Evolutionary conservation across 1,140 invertebrate species (phyloP), one percentile per base, ranked within the genome.

Genomic region (Trachymyrmex cornetzi): DNA sequence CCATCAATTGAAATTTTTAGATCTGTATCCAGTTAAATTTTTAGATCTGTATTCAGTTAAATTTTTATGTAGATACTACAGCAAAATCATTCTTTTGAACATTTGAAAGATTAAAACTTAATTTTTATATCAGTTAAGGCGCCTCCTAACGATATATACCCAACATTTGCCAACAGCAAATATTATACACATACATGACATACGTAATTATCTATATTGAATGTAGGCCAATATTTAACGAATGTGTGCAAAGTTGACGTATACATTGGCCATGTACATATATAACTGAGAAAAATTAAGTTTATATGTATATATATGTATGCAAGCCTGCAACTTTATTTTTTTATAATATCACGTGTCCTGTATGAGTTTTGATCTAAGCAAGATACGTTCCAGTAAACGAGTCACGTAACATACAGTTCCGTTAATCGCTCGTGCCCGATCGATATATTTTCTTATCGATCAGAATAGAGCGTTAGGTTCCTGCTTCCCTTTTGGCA

Each of bases 401-500:
- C 77, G 16, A 55, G n/a, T 80, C 77, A 80, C 48, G 63, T 80
- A 80, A 38, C n/a, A 6, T 55, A 69, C 48, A 24, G 19, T 81
- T 71, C 27, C 77, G 22, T 69, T 81, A 81, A 66, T 66, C 61
- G 63, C n/a, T 9, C 7, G 14, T 53, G 30, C 11, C 11, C 50
- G 22, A 57, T 81, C 66, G 16, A 81, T 81, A 81, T 38, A 71
- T 81, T 81, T 69, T 71, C 77, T 81, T 67, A 53, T 14, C 5
- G 22, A 81, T 69, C 4, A 11, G 19, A 30, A 64, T 19, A 44
- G 38, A 57, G 55, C 22, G 34, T 77, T 44, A 22, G 30, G 22
- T 24, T 16, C 22, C 22, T 44, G n/a, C 12, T 34, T 34, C 34
- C 57, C 48, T 81, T 81, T 72, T 81, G 50, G 22, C 48, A 81